A percentile compares a stretch with the other conserved stretches of the same genome.
phyloP scores from a whole-genome alignment of 2,113 vertebrate species.

The Festucalex cinctus region DNA sequence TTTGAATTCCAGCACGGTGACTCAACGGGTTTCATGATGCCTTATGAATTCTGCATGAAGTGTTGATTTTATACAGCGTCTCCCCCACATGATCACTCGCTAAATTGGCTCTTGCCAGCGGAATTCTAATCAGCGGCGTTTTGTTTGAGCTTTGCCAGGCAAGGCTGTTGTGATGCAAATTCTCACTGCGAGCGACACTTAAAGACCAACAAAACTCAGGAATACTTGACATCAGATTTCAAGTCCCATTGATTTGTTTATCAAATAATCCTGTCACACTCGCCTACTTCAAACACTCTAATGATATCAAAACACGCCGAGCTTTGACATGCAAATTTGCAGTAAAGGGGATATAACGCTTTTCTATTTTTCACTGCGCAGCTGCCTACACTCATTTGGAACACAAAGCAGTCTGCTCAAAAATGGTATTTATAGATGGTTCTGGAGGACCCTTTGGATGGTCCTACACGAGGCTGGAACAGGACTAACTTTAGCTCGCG shows the following conservation, averaged over 20 bases:
- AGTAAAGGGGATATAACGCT: conserved; percentile 46
- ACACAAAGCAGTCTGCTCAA: conserved; percentile 56
- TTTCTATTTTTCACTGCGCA: conserved; percentile 34
- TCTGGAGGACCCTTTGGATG: conserved; percentile 46
- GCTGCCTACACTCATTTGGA: conserved; percentile 47
- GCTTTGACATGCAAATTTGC: conserved; percentile 65
- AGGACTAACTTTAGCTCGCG: conserved; percentile 10
- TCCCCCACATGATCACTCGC: conserved; percentile 43
- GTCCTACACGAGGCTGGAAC: conserved; percentile 32
- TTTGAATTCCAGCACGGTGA: conserved; percentile 24
- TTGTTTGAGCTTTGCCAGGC: conserved; percentile 49
- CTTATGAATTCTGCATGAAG: conserved; percentile 29
- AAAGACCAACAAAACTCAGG: conserved; percentile 37
- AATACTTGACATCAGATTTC: conserved; percentile 63
- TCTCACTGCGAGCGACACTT: conserved; percentile 14
- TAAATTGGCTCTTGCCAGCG: conserved; percentile 52
- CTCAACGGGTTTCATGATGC: conserved; percentile 20
- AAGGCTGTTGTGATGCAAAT: conserved; percentile 65
- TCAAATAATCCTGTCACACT: conserved; percentile 59
- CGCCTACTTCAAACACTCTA: conserved; percentile 57
- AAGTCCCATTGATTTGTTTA: conserved; percentile 60
- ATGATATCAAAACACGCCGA: conserved; percentile 53
- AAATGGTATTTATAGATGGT: conserved; percentile 49
- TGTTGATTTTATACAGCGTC: conserved; percentile 35
- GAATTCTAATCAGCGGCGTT: conserved; percentile 51